Conservation (phyloP, 2,797 vertebrate genomes). For the Loriculus beryllinus region DNA sequence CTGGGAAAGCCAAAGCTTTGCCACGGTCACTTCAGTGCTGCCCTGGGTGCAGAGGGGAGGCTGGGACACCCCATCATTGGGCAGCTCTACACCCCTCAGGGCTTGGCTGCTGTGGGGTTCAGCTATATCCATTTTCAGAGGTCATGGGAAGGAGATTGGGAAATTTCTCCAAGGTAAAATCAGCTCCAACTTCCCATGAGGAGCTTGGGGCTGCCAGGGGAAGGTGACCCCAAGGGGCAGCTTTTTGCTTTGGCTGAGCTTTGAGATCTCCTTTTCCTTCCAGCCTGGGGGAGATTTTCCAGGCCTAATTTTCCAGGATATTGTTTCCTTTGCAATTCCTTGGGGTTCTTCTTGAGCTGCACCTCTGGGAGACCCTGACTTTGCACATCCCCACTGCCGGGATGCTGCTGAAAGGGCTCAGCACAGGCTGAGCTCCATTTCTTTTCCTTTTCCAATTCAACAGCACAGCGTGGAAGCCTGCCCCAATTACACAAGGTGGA, state of each 20-base stretch:
- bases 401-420: not conserved
- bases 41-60: not conserved
- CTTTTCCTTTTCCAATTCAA: not conserved
- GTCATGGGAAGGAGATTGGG: not conserved
- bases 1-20: not conserved
- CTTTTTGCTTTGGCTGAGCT: not conserved
- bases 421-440: fast-evolving
- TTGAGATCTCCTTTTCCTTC: not conserved
- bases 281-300: not conserved
- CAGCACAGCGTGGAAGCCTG: not conserved
- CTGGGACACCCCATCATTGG: fast-evolving
- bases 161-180: not conserved
- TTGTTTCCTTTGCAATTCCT: not conserved
- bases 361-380: not conserved
- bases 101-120: not conserved
- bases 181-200: not conserved
- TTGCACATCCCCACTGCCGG: fast-evolving
- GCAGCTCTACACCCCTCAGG: fast-evolving
- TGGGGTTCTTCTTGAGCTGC: not conserved
- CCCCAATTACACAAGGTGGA: slow-evolving; percentile 7
- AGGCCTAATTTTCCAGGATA: not conserved
- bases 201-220: not conserved
- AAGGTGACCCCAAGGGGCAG: not conserved
- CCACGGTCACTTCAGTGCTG: not conserved
- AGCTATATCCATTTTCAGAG: not conserved